Conservation (phyloP, 2,888 invertebrate species). For the Tortrix viridana region DNA sequence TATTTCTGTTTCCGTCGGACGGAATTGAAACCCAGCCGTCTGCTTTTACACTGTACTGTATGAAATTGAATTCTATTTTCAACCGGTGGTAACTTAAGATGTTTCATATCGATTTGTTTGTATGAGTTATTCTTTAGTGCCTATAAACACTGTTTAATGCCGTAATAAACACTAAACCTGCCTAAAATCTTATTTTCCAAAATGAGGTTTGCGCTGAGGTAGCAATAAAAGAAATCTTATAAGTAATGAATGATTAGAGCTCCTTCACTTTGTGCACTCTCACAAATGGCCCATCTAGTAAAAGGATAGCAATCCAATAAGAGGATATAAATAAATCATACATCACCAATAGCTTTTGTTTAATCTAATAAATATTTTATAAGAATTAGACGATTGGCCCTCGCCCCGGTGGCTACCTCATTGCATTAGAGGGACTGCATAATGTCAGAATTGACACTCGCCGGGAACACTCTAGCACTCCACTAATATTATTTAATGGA, state of each 20-base stretch:
- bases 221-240: not conserved
- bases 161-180: too few relatives aligned
- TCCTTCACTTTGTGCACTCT: conserved; percentile 5
- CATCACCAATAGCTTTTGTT: conserved; percentile 71
- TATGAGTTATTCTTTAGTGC: not conserved
- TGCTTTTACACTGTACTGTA: conserved; percentile 32
- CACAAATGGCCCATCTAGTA: conserved; percentile 46
- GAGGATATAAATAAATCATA: conserved; percentile 80
- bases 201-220: too few relatives aligned
- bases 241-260: too few relatives aligned
- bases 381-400: conserved; percentile 79
- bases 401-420: conserved; percentile 60
- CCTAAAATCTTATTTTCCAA: too few relatives aligned
- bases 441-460: conserved; percentile 69
- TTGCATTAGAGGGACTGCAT: conserved; percentile 76
- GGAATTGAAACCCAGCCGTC: conserved; percentile 11
- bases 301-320: conserved; percentile 75
- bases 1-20: conserved; percentile 48
- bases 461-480: conserved; percentile 40
- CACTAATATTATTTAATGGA: conserved; percentile 51
- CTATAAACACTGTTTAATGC: not conserved
- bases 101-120: not conserved
- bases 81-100: conserved; percentile 22
- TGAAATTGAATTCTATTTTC: conserved; percentile 47
- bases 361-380: conserved; percentile 83